phyloP scores from a whole-genome alignment of 2,888 invertebrate genomes.

The Strigamia crassipes region DNA sequence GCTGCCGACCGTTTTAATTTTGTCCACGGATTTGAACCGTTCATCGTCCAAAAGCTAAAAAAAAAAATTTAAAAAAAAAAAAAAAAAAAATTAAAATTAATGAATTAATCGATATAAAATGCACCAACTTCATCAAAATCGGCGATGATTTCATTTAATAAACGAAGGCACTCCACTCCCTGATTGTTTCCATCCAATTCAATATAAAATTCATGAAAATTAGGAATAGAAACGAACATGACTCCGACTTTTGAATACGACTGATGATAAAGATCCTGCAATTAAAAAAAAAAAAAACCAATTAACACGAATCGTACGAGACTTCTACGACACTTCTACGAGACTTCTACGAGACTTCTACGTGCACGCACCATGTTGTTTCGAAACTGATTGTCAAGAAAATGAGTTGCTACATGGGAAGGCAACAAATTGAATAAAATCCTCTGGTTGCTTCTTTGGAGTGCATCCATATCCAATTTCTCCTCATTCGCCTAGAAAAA shows the following conservation, averaged over 20 bases:
- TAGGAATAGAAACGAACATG: slow-evolving; percentile 89
- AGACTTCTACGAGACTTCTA: too few species aligned
- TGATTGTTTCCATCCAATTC: slow-evolving; percentile 91
- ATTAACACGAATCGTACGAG: background rate
- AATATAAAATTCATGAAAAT: slow-evolving; percentile 92
- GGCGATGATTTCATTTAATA: slow-evolving; percentile 89
- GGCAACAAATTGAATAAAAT: slow-evolving; percentile 88
- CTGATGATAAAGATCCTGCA: slow-evolving; percentile 88
- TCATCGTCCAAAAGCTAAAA: slow-evolving; percentile 82
- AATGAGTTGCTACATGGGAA: slow-evolving; percentile 89
- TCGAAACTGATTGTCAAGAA: slow-evolving; percentile 84
- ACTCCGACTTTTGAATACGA: slow-evolving; percentile 89
- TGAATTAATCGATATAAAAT: background rate
- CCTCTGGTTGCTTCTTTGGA: slow-evolving; percentile 81
- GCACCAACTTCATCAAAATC: slow-evolving; percentile 83
- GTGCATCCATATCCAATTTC: slow-evolving; percentile 89
- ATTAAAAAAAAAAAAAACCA: slow-evolving; percentile 41
- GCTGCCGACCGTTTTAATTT: slow-evolving; percentile 90
- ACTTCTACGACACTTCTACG: too few species aligned
- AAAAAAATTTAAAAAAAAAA: slow-evolving; percentile 53
- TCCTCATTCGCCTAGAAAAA: slow-evolving; percentile 85
- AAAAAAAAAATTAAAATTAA: background rate
- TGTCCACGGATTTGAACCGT: slow-evolving; percentile 83
- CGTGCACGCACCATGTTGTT: slow-evolving; percentile 74
- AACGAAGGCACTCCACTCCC: slow-evolving; percentile 83